Base-by-base conservation (phyloP, 2,113 vertebrate genomes). In the Mormyrus lacerda region DNA sequence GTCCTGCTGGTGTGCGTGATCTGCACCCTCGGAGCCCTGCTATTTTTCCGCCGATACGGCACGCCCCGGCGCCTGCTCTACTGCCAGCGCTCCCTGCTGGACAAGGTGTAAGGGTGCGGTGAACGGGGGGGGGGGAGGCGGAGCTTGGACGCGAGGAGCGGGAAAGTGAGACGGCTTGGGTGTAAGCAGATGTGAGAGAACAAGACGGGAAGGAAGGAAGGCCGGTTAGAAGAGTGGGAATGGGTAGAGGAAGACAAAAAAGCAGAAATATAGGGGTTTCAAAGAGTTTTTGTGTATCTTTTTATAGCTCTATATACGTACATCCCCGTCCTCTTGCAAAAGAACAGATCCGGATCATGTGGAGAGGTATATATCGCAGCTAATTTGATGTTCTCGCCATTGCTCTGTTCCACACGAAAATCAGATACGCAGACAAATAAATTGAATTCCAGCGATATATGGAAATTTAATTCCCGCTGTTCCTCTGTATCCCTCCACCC, bases 61-160 rank as follows among this genome's bases (percentile, higher is more conserved):
- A 97, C 97, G 0, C 97, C 97, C 35, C 96, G 97, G 51, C 96
- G 96, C 91, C 95, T 98, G 92, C 96, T 98, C 53, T 97, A 97
- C 92, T 98, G 97, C 94, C 96, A 98, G 94, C 97, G 97, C 86
- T 98, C 97, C 35, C 95, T 98, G 92, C 96, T 98, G 94, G 97
- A 98, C 94, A 97, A 97, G 93, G 97, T 98, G 93, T 98, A 98
- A 94, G 89, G 42, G 65, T 15, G 88, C 87, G n/a, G 87, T 85
- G 89, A 91, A 90, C 65, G 79, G 92, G 88, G 51, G n/a, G 61
- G 89, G 4, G 85, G 91, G 90, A 89, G 35, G 42, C 44, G 85
- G 87, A 90, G 83, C 21, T 79, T 82, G 73, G 83, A 35, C 31
- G 11, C n/a, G 87, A 90, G 91, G 61, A 87, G 65, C 88, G 91